A percentile compares a stretch with the other conserved stretches of the same genome.
Evolutionary conservation across 2,113 vertebrate genomes (phyloP).

Genomic region (Thunnus maccoyii): DNA sequence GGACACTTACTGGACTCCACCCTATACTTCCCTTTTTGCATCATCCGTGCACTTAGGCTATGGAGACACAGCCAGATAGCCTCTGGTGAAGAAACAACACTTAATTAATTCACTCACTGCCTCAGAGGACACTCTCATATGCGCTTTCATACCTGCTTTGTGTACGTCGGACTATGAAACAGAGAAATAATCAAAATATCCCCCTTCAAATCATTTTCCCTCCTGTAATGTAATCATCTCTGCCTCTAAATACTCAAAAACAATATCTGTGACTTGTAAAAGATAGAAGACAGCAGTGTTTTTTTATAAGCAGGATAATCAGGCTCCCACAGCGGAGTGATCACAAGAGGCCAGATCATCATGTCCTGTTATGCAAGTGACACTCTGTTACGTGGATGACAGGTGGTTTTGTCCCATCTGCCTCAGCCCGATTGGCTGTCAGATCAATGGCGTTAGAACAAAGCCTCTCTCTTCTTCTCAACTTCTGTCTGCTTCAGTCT

Average conservation of each 20-base stretch:
- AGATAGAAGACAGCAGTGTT: constrained; percentile 25
- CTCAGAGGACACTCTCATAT: neutral
- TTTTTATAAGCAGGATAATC: constrained; percentile 26
- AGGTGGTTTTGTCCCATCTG: constrained; percentile 62
- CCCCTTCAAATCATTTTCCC: neutral
- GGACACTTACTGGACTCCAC: constrained; percentile 28
- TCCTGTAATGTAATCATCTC: constrained; percentile 25
- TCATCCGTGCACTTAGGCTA: constrained; percentile 5
- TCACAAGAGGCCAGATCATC: constrained; percentile 46
- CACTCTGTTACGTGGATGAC: constrained; percentile 39
- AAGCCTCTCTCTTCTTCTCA: constrained; percentile 41
- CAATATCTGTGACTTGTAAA: constrained; percentile 15
- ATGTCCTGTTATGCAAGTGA: constrained; percentile 45
- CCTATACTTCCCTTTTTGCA: neutral
- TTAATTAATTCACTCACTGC: neutral
- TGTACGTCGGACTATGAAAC: neutral
- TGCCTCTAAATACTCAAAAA: neutral
- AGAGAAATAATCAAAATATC: constrained; percentile 7
- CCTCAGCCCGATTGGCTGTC: constrained; percentile 39
- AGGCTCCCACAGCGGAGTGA: constrained; percentile 32
- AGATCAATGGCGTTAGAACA: constrained; percentile 62
- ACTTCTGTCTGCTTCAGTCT: constrained; percentile 33
- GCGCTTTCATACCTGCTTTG: neutral
- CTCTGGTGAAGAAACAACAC: neutral
- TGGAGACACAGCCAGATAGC: constrained; percentile 2